phyloP scores from a whole-genome alignment of 1,140 invertebrate genomes.

The Caenorhabditis brenneri region DNA sequence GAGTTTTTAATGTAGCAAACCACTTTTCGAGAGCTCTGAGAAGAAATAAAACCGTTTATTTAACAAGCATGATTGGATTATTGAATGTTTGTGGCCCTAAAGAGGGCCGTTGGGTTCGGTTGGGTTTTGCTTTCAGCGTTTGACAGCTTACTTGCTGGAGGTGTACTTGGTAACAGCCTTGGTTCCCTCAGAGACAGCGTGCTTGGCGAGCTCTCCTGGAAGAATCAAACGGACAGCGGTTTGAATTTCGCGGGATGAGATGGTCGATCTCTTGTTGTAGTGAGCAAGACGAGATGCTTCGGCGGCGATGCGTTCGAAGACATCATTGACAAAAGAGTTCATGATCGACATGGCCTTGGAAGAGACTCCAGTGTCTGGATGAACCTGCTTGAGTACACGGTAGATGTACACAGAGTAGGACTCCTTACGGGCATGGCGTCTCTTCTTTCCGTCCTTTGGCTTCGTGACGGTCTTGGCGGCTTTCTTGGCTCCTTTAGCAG shows the following conservation, averaged over 20 bases:
- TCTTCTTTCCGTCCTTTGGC: slow-evolving; percentile 72
- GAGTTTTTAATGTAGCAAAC: no score
- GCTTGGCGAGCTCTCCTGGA: slow-evolving; percentile 63
- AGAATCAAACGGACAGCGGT: slow-evolving; percentile 72
- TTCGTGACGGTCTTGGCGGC: slow-evolving; percentile 73
- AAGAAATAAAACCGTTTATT: no score
- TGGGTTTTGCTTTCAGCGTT: background rate
- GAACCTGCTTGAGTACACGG: slow-evolving; percentile 69
- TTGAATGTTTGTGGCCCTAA: slow-evolving; percentile 55
- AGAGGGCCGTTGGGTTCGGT: slow-evolving; percentile 61
- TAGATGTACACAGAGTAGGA: slow-evolving; percentile 69
- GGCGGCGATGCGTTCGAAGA: slow-evolving; percentile 78
- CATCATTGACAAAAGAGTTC: slow-evolving; percentile 78
- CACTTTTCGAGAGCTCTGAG: no score
- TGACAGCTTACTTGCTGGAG: slow-evolving; percentile 55
- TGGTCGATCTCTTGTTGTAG: slow-evolving; percentile 78
- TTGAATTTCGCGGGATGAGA: slow-evolving; percentile 72
- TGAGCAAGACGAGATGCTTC: slow-evolving; percentile 78
- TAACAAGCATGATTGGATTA: no score
- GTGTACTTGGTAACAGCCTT: slow-evolving; percentile 58
- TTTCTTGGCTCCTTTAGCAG: slow-evolving; percentile 73
- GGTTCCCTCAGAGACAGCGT: slow-evolving; percentile 55
- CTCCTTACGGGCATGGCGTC: slow-evolving; percentile 71
- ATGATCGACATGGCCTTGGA: slow-evolving; percentile 77
- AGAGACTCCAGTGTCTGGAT: slow-evolving; percentile 74